phyloP scores from a whole-genome alignment of 2,888 invertebrate genomes.

The Tachystola acroxantha region DNA sequence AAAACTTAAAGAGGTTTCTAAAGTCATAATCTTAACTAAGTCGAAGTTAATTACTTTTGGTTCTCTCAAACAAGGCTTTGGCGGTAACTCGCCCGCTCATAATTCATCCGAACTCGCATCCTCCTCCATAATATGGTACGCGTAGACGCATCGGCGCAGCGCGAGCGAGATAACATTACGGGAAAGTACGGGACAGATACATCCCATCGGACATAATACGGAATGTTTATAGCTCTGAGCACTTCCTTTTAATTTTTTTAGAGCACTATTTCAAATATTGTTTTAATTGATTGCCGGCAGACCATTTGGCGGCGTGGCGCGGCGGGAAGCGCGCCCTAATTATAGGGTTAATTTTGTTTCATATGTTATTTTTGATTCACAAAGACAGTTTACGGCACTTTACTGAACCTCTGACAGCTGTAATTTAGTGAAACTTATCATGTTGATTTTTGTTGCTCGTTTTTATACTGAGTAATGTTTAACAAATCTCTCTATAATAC shows the following conservation, averaged over 20 bases:
- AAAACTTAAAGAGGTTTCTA: constrained; percentile 35
- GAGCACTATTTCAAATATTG: constrained; percentile 75
- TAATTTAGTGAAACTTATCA: constrained; percentile 50
- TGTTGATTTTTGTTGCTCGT: constrained; percentile 38
- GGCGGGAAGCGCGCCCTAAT: constrained; percentile 49
- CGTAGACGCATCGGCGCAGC: constrained; percentile 71
- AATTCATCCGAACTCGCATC: constrained; percentile 59
- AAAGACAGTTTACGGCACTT: constrained; percentile 38
- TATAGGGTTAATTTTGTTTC: constrained; percentile 49
- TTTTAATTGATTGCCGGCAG: constrained; percentile 75
- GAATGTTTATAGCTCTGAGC: constrained; percentile 62
- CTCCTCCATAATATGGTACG: constrained; percentile 47
- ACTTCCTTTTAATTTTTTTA: constrained; percentile 68
- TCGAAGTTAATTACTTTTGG: constrained; percentile 71
- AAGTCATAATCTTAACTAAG: constrained; percentile 62
- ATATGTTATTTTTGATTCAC: constrained; percentile 45
- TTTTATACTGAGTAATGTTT: constrained; percentile 5
- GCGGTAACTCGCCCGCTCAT: constrained; percentile 63
- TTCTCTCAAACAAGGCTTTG: constrained; percentile 71
- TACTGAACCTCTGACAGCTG: constrained; percentile 43
- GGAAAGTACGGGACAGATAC: constrained; percentile 24
- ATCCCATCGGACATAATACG: constrained; percentile 46
- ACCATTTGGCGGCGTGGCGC: constrained; percentile 62
- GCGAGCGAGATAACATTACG: constrained; percentile 33
- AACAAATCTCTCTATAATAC: neutral